Evolutionary conservation across 2,113 vertebrate genomes (phyloP).

Genomic region (Anarhynchus alexandrinus): DNA sequence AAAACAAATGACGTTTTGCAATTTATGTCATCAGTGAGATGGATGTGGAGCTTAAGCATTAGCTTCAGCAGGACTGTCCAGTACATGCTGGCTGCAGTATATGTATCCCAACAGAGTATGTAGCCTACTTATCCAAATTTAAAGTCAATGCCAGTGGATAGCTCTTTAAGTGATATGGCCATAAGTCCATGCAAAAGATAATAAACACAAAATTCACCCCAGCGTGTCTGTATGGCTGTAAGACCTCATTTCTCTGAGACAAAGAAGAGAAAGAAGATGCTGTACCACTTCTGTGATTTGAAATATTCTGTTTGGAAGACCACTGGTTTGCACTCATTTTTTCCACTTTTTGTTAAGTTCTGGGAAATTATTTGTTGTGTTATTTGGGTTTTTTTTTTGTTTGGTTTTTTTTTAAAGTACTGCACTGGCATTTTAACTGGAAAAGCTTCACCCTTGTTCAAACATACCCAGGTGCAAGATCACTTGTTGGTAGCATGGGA

Average conservation of each 20-base stretch:
- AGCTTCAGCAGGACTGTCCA: neutral
- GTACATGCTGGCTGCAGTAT: neutral
- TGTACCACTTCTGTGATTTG: neutral
- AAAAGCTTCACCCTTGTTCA: neutral
- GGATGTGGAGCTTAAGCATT: neutral
- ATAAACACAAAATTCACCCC: neutral
- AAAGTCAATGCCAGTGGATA: neutral
- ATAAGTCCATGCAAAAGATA: neutral
- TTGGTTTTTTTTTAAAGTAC: neutral
- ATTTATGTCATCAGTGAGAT: neutral
- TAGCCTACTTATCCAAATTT: neutral
- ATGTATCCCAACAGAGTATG: neutral
- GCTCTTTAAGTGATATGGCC: neutral
- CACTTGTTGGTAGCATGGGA: neutral
- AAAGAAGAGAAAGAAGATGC: neutral
- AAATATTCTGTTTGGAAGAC: neutral
- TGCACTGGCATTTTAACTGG: neutral
- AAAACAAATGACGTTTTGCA: fast-evolving
- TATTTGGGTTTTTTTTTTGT: no score
- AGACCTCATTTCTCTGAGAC: neutral
- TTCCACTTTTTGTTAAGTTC: neutral
- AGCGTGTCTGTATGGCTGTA: neutral
- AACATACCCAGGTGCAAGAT: neutral
- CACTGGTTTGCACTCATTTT: neutral
- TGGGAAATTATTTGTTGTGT: neutral